Conservation (phyloP, 2,113 vertebrate genomes). For the Sylvietta virens region DNA sequence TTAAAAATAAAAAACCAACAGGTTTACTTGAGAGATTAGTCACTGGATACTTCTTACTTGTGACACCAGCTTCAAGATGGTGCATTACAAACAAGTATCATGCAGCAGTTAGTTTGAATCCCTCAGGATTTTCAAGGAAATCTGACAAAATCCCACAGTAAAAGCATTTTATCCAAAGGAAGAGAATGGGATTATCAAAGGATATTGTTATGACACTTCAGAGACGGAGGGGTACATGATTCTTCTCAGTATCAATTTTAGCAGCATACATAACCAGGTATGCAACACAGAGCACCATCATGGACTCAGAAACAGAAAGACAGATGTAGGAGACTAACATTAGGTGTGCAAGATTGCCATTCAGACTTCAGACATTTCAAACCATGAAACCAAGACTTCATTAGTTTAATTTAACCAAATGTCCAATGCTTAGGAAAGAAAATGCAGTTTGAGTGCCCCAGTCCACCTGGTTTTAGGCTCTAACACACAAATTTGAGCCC, state of each 20-base stretch:
- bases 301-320: background rate
- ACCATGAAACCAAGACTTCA: background rate
- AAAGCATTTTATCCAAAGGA: background rate
- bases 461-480: background rate
- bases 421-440: background rate
- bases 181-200: background rate
- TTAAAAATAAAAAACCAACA: background rate
- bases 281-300: fast-evolving
- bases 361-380: background rate
- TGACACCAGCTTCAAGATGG: background rate
- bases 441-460: background rate
- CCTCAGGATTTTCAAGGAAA: background rate
- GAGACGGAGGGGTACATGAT: background rate
- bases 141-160: background rate
- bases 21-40: background rate
- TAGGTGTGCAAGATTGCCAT: background rate
- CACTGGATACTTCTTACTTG: background rate
- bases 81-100: background rate
- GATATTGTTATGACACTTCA: background rate
- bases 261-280: background rate
- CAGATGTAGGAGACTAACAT: background rate
- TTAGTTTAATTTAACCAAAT: background rate
- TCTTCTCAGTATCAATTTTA: background rate
- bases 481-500: background rate
- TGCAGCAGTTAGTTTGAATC: background rate